Evolutionary conservation across 2,797 vertebrate species (phyloP).

Genomic region (Tauraco hartlaubi): DNA sequence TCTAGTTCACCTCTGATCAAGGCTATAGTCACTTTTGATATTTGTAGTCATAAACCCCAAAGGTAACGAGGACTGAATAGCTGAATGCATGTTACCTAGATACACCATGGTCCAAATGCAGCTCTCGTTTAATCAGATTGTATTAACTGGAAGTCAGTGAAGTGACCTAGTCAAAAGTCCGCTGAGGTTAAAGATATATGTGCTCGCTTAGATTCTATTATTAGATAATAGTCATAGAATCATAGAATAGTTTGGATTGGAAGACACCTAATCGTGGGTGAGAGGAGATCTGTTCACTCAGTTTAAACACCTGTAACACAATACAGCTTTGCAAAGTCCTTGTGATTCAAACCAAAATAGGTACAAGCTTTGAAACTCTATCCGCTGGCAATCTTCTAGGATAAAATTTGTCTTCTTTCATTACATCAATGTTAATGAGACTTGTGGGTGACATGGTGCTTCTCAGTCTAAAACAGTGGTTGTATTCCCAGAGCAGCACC

Average conservation of each 20-base stretch:
- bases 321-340: background rate
- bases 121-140: background rate
- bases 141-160: background rate
- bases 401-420: background rate
- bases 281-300: background rate
- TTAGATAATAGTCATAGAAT: background rate
- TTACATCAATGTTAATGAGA: background rate
- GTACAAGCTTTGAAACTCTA: background rate
- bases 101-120: background rate
- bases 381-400: background rate
- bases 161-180: background rate
- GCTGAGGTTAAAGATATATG: background rate
- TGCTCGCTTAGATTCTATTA: background rate
- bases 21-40: background rate
- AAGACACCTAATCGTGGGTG: no score
- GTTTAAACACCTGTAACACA: background rate
- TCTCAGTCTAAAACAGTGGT: background rate
- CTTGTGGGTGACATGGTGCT: background rate
- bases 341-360: background rate
- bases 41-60: background rate
- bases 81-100: background rate
- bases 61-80: background rate
- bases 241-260: no score
- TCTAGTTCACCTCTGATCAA: background rate
- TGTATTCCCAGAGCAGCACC: background rate